These are phyloP conservation scores for Antheraea mylitta DNA, from an alignment of 1,140 invertebrate genomes.

Conservation along the genomic window DNA sequence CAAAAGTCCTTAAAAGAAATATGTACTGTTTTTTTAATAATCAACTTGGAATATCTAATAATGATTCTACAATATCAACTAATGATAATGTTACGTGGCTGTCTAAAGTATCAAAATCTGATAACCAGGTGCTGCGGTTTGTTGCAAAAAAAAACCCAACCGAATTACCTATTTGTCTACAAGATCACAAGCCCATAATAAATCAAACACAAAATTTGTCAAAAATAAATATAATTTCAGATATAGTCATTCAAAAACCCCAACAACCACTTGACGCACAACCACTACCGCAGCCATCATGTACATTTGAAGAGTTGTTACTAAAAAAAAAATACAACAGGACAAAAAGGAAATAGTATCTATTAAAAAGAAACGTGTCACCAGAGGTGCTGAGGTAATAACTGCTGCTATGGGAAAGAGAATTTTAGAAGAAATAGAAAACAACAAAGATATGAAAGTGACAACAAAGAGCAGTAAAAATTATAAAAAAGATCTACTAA, in stretches of 20 bases:
- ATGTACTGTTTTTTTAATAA: neutral
- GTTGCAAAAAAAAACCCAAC: neutral
- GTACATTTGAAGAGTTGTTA: constrained; percentile 25
- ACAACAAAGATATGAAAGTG: too few species aligned
- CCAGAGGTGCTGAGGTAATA: constrained; percentile 25
- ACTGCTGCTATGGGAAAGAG: constrained; percentile 12
- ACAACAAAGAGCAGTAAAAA: constrained; percentile 5
- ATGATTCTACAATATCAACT: constrained; percentile 1
- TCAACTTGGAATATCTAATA: neutral
- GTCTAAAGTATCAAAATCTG: constrained; percentile 2
- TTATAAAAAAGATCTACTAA: too few species aligned
- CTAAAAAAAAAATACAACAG: constrained; percentile 25
- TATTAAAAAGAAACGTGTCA: constrained; percentile 21
- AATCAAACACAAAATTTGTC: neutral
- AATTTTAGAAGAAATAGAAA: constrained; percentile 10
- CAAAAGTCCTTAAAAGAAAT: constrained; percentile 9
- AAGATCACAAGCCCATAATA: neutral
- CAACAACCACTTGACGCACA: neutral
- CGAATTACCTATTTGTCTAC: neutral
- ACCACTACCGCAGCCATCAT: too few species aligned
- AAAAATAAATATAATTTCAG: neutral
- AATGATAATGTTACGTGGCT: neutral
- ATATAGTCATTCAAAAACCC: neutral
- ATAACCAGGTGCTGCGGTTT: neutral
- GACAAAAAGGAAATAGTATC: constrained; percentile 22